A percentile compares a stretch with the other conserved stretches of the same genome.
phyloP scores from a whole-genome alignment of 2,113 vertebrate species.

The Platysteira castanea region DNA sequence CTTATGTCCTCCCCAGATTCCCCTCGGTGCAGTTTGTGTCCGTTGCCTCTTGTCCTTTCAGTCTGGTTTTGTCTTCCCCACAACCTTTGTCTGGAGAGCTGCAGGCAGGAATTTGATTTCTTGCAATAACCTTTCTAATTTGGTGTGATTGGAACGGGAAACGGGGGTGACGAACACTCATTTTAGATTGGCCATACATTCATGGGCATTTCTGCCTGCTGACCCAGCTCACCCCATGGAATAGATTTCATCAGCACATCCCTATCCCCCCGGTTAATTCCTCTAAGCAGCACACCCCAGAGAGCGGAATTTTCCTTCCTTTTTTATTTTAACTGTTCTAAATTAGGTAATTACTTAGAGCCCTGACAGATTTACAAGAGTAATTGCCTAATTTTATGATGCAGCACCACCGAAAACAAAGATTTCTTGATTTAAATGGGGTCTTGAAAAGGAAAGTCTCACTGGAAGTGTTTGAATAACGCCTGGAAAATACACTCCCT shows the following conservation, averaged over 20 bases:
- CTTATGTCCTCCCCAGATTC: not conserved
- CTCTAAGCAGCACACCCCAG: not conserved
- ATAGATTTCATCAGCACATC: not conserved
- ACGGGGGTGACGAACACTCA: not conserved
- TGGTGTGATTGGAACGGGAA: not conserved
- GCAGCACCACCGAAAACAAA: not conserved
- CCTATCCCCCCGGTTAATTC: not conserved
- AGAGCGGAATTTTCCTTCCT: not conserved
- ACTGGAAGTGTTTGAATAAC: not conserved
- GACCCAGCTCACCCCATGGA: not conserved
- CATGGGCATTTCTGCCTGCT: not conserved
- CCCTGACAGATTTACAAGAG: conserved; percentile 36
- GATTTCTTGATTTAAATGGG: not conserved
- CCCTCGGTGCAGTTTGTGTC: not conserved
- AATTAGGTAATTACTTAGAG: conserved; percentile 22
- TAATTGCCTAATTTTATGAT: conserved; percentile 50
- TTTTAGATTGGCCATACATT: not conserved
- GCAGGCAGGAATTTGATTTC: not conserved
- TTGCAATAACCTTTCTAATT: not conserved
- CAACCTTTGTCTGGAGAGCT: not conserved
- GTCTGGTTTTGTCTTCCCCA: not conserved
- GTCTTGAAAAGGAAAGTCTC: not conserved
- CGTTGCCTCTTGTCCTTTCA: not conserved
- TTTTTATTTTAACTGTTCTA: conserved; percentile 24
- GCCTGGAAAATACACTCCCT: not conserved